Evolutionary conservation across 2,888 invertebrate species (phyloP).

Genomic region (Tipula helvola): DNA sequence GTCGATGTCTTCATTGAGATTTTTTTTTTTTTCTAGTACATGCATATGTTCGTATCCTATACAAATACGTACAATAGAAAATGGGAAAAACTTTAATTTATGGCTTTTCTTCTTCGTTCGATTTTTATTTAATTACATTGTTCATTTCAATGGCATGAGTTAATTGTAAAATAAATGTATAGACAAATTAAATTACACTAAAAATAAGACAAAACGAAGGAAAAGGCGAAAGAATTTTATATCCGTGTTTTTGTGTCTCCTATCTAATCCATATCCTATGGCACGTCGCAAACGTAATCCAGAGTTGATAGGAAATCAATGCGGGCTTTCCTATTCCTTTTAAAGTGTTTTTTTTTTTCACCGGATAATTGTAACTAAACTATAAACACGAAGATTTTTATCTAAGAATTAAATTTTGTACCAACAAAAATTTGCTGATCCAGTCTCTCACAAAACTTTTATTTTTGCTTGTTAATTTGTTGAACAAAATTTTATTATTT

Average conservation of each 20-base stretch:
- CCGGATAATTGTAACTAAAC: too few relatives aligned
- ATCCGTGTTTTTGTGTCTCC: background rate
- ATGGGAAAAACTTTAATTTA: background rate
- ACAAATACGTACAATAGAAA: background rate
- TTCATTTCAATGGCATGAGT: background rate
- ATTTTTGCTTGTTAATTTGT: background rate
- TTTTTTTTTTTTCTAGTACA: background rate
- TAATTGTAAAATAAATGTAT: background rate
- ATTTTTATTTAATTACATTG: slow-evolving; percentile 4
- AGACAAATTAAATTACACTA: background rate
- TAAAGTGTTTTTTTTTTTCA: too few relatives aligned
- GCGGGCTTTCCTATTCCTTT: background rate
- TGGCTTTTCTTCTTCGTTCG: background rate
- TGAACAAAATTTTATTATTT: background rate
- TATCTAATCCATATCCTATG: background rate
- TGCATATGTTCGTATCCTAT: background rate
- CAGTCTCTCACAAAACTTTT: background rate
- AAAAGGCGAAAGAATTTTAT: background rate
- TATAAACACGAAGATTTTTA: too few relatives aligned
- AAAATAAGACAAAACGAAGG: background rate
- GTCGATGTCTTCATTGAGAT: background rate
- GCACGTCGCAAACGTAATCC: background rate
- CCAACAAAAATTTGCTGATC: background rate
- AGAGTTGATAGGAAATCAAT: background rate
- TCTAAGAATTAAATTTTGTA: background rate